Percentiles rank a stretch among this genome's conserved stretches.
phyloP scores from a whole-genome alignment of 2,797 vertebrate species.

The Phataginus tetradactyla region DNA sequence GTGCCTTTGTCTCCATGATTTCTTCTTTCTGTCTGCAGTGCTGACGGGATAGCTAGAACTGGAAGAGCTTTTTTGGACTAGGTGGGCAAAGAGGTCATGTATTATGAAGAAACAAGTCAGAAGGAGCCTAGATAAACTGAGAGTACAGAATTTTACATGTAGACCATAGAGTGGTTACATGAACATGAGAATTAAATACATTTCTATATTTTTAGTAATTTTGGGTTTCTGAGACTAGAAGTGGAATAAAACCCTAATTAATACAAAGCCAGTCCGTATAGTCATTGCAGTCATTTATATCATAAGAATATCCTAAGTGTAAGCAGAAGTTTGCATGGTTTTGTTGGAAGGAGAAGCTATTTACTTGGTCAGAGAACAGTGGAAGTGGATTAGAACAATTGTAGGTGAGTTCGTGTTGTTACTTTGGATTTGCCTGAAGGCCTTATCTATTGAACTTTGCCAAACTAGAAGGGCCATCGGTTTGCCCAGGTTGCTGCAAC shows the following conservation, averaged over 20 bases:
- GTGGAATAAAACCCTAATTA: not conserved
- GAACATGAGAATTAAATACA: not conserved
- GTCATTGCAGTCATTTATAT: not conserved
- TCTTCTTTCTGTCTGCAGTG: not conserved
- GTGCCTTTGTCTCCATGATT: not conserved
- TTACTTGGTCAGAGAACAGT: not conserved
- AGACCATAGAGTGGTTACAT: not conserved
- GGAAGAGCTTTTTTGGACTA: not conserved
- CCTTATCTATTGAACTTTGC: not conserved
- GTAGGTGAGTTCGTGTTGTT: not conserved
- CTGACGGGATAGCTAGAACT: not conserved
- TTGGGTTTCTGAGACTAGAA: not conserved
- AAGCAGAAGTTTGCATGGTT: not conserved
- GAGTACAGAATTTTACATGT: not conserved
- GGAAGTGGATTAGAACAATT: not conserved
- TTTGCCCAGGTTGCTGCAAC: not conserved
- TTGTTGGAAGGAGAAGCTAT: not conserved
- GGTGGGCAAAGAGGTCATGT: not conserved
- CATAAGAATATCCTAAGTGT: not conserved
- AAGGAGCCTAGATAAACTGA: not conserved
- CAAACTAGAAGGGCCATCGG: not conserved
- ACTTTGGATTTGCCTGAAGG: not conserved
- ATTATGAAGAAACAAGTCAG: not conserved
- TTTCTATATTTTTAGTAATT: not conserved
- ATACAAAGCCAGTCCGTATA: not conserved